Evolutionary conservation across 2,888 invertebrate species (phyloP).

Genomic region (Andrena haemorrhoa): DNA sequence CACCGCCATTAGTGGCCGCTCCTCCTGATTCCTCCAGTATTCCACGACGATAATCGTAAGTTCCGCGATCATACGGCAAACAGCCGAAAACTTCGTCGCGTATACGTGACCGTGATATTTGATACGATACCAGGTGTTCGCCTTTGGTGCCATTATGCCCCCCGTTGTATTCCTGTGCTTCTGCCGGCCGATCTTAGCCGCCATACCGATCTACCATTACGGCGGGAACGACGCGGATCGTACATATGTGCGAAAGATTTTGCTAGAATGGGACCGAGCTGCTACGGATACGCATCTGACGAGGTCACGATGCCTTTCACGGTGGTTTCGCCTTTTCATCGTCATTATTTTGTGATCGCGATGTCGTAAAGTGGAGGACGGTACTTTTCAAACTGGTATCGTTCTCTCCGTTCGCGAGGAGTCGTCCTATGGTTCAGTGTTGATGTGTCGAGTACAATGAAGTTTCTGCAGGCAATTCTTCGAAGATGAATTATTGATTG

Average conservation of each 20-base stretch:
- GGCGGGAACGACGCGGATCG: background rate
- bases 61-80: slow-evolving; percentile 72
- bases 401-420: background rate
- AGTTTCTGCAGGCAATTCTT: no score
- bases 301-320: background rate
- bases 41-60: slow-evolving; percentile 71
- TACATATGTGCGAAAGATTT: slow-evolving; percentile 17
- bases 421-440: background rate
- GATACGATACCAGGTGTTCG: slow-evolving; percentile 73
- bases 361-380: slow-evolving; percentile 5
- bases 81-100: slow-evolving; percentile 67
- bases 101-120: slow-evolving; percentile 73
- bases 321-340: slow-evolving; percentile 9
- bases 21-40: slow-evolving; percentile 69
- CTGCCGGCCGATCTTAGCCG: slow-evolving; percentile 49
- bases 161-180: slow-evolving; percentile 36
- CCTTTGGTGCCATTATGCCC: slow-evolving; percentile 55
- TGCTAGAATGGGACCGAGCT: slow-evolving; percentile 2
- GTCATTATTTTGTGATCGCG: background rate
- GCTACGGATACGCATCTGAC: slow-evolving; percentile 4
- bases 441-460: background rate
- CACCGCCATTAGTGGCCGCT: slow-evolving; percentile 79
- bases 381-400: background rate
- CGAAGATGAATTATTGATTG: no score
- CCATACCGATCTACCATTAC: slow-evolving; percentile 43